A percentile compares a stretch with the other conserved stretches of the same genome.
phyloP scores from a whole-genome alignment of 2,888 invertebrate species.

The Drosophila affinis region DNA sequence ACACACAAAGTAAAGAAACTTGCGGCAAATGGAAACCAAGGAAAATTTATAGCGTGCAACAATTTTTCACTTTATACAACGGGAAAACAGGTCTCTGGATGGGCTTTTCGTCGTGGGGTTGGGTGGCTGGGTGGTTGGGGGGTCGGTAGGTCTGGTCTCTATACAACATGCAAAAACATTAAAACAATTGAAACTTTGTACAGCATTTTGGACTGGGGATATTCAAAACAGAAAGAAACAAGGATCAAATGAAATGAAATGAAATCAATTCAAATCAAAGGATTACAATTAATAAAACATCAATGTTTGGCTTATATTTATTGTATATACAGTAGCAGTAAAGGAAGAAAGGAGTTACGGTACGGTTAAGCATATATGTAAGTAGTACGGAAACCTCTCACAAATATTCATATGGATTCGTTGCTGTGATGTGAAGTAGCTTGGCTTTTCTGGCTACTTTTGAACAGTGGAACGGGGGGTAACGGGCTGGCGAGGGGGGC shows the following conservation, averaged over 20 bases:
- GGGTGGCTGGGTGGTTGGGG: not conserved
- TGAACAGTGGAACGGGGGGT: conserved; percentile 2
- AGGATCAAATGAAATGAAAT: conserved; percentile 11
- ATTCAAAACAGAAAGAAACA: conserved; percentile 30
- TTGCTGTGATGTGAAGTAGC: conserved; percentile 72
- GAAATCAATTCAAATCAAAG: conserved; percentile 1
- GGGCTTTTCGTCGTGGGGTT: not conserved
- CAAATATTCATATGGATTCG: conserved; percentile 65
- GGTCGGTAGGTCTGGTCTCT: not conserved
- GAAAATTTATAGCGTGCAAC: conserved; percentile 57
- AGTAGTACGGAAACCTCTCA: conserved; percentile 80
- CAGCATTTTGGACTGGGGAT: conserved; percentile 26
- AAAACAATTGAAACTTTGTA: conserved; percentile 39
- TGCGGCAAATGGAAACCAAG: conserved; percentile 46
- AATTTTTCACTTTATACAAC: conserved; percentile 43
- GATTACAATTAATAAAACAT: conserved; percentile 16
- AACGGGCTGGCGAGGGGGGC: conserved; percentile 4
- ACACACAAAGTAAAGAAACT: conserved; percentile 59
- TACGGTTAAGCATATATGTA: conserved; percentile 28
- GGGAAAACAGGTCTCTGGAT: conserved; percentile 10
- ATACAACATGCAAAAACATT: conserved; percentile 40
- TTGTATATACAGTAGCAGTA: conserved; percentile 49
- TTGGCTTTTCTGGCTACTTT: conserved; percentile 61
- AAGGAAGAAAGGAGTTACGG: conserved; percentile 3
- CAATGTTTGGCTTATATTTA: conserved; percentile 46